Evolutionary conservation across 30 jellyfish, hydroid and myxozoan genomes (phyloP), one percentile per base, ranked within the genome.

Genomic region (Clytia hemisphaerica): DNA sequence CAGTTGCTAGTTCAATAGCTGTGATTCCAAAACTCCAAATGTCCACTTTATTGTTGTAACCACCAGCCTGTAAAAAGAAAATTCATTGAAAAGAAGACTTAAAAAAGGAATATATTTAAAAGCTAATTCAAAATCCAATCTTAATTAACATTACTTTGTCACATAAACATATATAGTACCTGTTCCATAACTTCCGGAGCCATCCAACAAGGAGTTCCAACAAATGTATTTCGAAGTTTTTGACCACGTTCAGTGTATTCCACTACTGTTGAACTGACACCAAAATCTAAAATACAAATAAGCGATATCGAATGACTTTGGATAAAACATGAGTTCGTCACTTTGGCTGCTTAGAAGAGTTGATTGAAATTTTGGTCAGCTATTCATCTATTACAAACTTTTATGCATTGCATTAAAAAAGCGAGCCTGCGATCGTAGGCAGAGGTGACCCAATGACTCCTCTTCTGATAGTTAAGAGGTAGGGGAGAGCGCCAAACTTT

Each of bases 171-270:
- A 1, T 25, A 22, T 21, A 72, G 21, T 0, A 58, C 87, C 73
- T 88, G 95, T 63, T 89, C 98, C 98, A 89, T 82, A 15, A 89
- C 95, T 55, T 89, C 98, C 27, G 98, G 98, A 30, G 98, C 98
- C 98, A 89, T 89, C 98, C 98, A 89, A 72, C 98, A 89, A 6
- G 98, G 98, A 18, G 98, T 89, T 0, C 98, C 98, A 21, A 89
- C 98, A 68, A 89, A 89, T 28, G 98, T 89, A 62, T 83, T 89
- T 27, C 98, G 77, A 26, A 82, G 46, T 68, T 81, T 88, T 53
- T 83, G 84, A 29, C 94, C 83, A 44, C 98, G 85, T 84, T 89
- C 98, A 42, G 91, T 89, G 71, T 73, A 82, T 47, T 89, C 98
- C 2, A 77, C 37, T 15, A 81, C 67, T 6, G 93, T 93, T 36